Evolutionary conservation across 2,797 vertebrate genomes (phyloP).

Genomic region (Coracias cyanogaster): DNA sequence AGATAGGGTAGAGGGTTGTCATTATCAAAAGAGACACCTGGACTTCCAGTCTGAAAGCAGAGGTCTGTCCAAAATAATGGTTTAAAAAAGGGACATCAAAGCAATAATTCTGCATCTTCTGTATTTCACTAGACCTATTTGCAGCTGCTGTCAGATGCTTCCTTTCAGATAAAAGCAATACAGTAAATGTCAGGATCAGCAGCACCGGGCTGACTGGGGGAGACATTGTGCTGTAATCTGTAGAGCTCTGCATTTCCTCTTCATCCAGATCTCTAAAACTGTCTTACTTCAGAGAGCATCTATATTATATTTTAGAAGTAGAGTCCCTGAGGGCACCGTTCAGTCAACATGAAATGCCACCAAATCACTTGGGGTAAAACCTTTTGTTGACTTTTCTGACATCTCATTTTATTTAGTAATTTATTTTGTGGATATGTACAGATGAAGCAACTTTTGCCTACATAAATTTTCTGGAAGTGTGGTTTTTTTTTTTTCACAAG

Average conservation of each 20-base stretch:
- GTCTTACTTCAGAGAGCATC: not conserved
- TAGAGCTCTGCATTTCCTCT: not conserved
- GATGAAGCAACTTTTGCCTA: not conserved
- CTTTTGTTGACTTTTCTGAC: constrained; percentile 12
- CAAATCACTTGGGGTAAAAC: not conserved
- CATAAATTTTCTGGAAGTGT: not conserved
- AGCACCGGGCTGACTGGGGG: fast-evolving
- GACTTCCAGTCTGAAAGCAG: not conserved
- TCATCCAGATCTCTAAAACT: not conserved
- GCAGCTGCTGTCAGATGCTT: not conserved
- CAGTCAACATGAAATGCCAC: not conserved
- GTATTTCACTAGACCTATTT: not conserved
- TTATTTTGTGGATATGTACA: not conserved
- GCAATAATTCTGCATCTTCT: not conserved
- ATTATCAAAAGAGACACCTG: not conserved
- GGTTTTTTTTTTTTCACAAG: not conserved
- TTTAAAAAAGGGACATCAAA: not conserved
- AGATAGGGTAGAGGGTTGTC: not conserved
- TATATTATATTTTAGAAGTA: not conserved
- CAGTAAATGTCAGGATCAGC: not conserved
- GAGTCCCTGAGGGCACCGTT: not conserved
- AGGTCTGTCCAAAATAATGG: not conserved
- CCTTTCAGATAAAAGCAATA: not conserved
- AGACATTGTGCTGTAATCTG: not conserved
- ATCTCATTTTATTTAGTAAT: constrained; percentile 19